phyloP scores from a whole-genome alignment of 2,888 invertebrate species.

The Acheta domesticus region DNA sequence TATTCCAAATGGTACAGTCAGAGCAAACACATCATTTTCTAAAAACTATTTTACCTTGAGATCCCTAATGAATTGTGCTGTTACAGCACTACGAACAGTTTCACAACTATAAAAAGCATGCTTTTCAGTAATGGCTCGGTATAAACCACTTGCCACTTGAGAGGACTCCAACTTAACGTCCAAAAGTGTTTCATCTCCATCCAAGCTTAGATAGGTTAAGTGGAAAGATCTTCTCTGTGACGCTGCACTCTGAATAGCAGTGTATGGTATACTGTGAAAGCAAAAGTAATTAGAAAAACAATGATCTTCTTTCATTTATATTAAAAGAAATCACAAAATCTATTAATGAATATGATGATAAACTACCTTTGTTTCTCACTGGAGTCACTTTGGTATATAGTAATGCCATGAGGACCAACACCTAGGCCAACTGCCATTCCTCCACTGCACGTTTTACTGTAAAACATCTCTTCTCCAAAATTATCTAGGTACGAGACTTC shows the following conservation, averaged over 20 bases:
- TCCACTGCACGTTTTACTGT: conserved; percentile 60
- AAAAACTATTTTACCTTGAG: conserved; percentile 58
- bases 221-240: conserved; percentile 72
- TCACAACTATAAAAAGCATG: conserved; percentile 92
- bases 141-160: conserved; percentile 76
- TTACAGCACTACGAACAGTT: conserved; percentile 82
- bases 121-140: conserved; percentile 84
- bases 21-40: neutral
- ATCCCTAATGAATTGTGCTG: conserved; percentile 84
- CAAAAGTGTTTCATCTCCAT: conserved; percentile 65
- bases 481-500: conserved; percentile 74
- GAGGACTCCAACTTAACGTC: conserved; percentile 78
- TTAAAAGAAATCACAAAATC: neutral
- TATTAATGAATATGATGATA: conserved; percentile 12
- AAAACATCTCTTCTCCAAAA: conserved; percentile 81
- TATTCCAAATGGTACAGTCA: neutral
- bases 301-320: neutral
- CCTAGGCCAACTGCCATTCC: conserved; percentile 56
- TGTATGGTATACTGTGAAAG: conserved; percentile 68
- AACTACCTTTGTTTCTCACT: conserved; percentile 38
- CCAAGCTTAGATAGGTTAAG: conserved; percentile 66
- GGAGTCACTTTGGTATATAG: conserved; percentile 58
- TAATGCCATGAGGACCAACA: conserved; percentile 80
- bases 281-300: conserved; percentile 23
- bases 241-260: conserved; percentile 75